Evolutionary conservation across 92 coral and sea anemone genomes (phyloP), one percentile per base, ranked within the genome.

Genomic region (Phenganax stokvisi): DNA sequence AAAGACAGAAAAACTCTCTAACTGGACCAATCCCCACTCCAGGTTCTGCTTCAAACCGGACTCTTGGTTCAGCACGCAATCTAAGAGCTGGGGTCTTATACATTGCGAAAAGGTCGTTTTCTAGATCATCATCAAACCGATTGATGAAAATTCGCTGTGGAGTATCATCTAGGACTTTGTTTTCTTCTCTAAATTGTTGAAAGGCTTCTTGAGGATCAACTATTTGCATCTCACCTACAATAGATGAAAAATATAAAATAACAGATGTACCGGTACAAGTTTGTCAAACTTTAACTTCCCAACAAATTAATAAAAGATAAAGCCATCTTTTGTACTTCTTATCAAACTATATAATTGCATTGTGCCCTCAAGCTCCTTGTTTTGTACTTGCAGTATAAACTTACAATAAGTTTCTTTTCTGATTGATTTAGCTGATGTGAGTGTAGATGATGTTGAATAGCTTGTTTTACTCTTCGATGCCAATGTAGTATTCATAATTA

Each of bases 11-110:
- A 73, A 73, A 73, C 30, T 73, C 77, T 16, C 30, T n/a, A 56
- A 73, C 77, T 12, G 77, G 61, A 25, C 77, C 77, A 73, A 9
- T 20, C 55, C 75, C 75, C 55, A 71, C 75, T n/a, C 55, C 75
- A 71, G 56, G 55, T 20, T 71, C 75, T 53, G 56, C 27, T 52
- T 73, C 77, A 51, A 73, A 51, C 16, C 57, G 30, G 77, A 51
- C 77, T 25, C 59, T 73, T 51, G 77, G 77, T 56, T 73, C 59
- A 73, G 59, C 59, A 52, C 61, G 9, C 27, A 73, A 53, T 25
- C 59, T 73, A 27, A 73, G 3, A 51, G 57, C 59, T 73, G 16
- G 56, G 25, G 61, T 52, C 59, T 73, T 73, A 53, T 73, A 73
- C 59, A 73, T 52, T 73, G 61, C 57, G 6, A 53, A 52, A 73